These are phyloP conservation scores for Xenopus petersii DNA, from an alignment of 2,797 vertebrate species.

Conservation along the genomic window DNA sequence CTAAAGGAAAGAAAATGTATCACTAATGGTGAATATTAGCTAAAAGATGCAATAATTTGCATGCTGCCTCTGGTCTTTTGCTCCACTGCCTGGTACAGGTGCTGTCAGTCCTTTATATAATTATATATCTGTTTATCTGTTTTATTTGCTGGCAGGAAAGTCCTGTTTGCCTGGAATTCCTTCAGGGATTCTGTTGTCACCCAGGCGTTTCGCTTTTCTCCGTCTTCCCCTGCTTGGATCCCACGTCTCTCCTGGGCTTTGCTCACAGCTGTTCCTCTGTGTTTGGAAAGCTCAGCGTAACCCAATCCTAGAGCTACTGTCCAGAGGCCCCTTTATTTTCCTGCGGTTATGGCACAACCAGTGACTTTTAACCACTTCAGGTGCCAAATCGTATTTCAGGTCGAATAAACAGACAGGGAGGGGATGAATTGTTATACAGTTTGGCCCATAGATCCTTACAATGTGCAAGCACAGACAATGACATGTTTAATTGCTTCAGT, in stretches of 20 bases:
- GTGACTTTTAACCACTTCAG: conserved; percentile 9
- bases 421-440: too few relatives aligned
- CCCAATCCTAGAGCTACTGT: conserved; percentile 21
- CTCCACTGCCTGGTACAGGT: too few relatives aligned
- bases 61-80: too few relatives aligned
- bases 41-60: too few relatives aligned
- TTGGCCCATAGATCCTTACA: too few relatives aligned
- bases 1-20: too few relatives aligned
- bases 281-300: conserved; percentile 25
- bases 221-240: conserved; percentile 4
- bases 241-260: conserved; percentile 16
- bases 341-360: not conserved
- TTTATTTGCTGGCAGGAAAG: conserved; percentile 1
- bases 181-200: conserved; percentile 6
- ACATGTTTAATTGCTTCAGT: too few relatives aligned
- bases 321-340: conserved; percentile 5
- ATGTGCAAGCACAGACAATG: too few relatives aligned
- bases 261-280: conserved; percentile 28
- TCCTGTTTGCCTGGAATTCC: not conserved
- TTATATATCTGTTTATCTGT: too few relatives aligned
- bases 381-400: not conserved
- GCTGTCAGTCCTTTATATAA: too few relatives aligned
- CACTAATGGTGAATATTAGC: too few relatives aligned
- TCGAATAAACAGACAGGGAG: too few relatives aligned
- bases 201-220: conserved; percentile 22